phyloP scores from a whole-genome alignment of 1,140 invertebrate species.

The Gyrodactylus salaris region DNA sequence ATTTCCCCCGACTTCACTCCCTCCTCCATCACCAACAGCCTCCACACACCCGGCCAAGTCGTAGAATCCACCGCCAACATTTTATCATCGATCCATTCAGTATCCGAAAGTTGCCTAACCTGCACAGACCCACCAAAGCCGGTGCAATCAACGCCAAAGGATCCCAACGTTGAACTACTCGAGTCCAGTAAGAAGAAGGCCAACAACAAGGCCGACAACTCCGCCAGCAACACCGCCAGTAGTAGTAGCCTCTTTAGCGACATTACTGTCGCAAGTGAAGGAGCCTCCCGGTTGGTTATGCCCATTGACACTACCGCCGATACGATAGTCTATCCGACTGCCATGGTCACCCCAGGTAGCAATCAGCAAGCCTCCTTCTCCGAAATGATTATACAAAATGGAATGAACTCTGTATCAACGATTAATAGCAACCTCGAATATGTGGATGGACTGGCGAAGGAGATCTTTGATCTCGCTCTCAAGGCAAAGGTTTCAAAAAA shows the following conservation, averaged over 20 bases:
- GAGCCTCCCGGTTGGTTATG: too few species aligned
- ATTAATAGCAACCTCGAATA: not conserved
- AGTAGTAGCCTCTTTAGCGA: not conserved
- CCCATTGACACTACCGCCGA: not conserved
- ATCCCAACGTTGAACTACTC: too few species aligned
- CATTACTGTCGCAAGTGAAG: not conserved
- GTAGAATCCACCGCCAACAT: not conserved
- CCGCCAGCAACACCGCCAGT: not conserved
- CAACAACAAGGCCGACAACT: too few species aligned
- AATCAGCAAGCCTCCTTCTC: not conserved
- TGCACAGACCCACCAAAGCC: not conserved
- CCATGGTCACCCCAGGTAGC: not conserved
- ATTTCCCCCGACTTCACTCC: too few species aligned
- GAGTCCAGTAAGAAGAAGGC: too few species aligned
- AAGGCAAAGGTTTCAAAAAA: not conserved
- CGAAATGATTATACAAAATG: too few species aligned
- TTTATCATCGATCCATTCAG: not conserved
- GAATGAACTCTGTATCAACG: too few species aligned
- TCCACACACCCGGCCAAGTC: not conserved
- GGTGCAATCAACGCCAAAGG: not conserved
- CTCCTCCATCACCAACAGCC: not conserved
- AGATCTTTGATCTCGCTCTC: not conserved
- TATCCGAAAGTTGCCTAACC: not conserved
- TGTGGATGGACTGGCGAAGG: not conserved
- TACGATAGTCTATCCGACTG: not conserved